Percentiles rank a stretch among this genome's conserved stretches.
phyloP scores from a whole-genome alignment of 2,113 vertebrate genomes.

The Daubentonia madagascariensis region DNA sequence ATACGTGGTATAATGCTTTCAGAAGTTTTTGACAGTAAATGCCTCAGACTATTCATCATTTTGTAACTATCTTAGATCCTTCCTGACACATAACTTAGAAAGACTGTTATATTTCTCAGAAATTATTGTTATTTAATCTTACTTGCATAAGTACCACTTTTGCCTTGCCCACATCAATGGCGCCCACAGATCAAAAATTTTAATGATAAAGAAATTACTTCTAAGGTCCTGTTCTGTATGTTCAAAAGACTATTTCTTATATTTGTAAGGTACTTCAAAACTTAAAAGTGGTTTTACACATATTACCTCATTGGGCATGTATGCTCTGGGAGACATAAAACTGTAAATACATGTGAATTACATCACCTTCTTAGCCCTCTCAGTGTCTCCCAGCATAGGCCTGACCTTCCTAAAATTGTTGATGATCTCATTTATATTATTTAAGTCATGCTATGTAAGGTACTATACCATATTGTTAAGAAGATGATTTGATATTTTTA shows the following conservation, averaged over 20 bases:
- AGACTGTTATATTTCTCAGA: conserved; percentile 60
- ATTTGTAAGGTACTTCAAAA: conserved; percentile 21
- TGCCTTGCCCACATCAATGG: background rate
- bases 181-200: conserved; percentile 9
- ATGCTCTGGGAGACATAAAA: conserved; percentile 2
- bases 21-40: conserved; percentile 48
- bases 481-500: background rate
- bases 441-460: background rate
- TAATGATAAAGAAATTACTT: conserved; percentile 42
- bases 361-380: background rate
- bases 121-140: conserved; percentile 59
- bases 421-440: background rate
- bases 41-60: conserved; percentile 69
- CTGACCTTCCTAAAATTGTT: background rate
- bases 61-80: conserved; percentile 55
- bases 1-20: conserved; percentile 46
- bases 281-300: background rate
- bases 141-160: conserved; percentile 25
- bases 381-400: background rate
- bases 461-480: background rate
- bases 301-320: background rate
- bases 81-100: conserved; percentile 59
- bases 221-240: background rate
- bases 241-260: conserved; percentile 28
- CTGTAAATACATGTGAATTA: background rate